Percentiles rank a stretch among this genome's conserved stretches.
These are phyloP conservation scores for Stomatorhinus walkeri DNA, from an alignment of 2,797 vertebrate genomes.

Conservation along the genomic window DNA sequence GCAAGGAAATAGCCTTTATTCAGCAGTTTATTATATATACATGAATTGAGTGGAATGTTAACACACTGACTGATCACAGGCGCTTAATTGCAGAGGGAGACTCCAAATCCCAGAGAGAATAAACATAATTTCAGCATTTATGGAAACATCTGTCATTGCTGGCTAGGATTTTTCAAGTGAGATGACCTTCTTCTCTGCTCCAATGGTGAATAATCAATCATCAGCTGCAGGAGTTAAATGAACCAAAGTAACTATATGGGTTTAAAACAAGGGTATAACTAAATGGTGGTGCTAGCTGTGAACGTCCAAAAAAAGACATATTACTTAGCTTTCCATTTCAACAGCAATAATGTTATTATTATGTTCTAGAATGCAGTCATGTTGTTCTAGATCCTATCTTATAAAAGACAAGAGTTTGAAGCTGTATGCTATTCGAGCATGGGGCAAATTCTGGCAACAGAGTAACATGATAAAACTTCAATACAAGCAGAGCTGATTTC, in stretches of 20 bases:
- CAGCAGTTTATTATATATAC: background rate
- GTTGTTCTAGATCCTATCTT: background rate
- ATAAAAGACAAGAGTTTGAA: background rate
- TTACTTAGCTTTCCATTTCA: background rate
- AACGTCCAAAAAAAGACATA: background rate
- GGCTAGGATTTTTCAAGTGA: background rate
- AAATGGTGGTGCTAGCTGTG: background rate
- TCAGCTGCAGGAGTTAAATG: background rate
- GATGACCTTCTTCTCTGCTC: background rate
- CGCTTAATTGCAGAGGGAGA: background rate
- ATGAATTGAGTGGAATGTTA: background rate
- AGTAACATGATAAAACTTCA: background rate
- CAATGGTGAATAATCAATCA: background rate
- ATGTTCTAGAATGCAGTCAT: background rate
- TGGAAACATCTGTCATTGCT: background rate
- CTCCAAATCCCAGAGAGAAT: background rate
- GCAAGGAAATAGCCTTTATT: background rate
- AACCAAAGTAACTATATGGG: background rate
- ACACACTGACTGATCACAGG: background rate
- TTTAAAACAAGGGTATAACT: background rate
- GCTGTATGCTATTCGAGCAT: background rate
- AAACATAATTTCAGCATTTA: background rate
- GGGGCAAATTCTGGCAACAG: background rate
- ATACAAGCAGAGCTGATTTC: background rate
- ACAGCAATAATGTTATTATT: background rate